A percentile compares a stretch with the other conserved stretches of the same genome.
phyloP scores from a whole-genome alignment of 2,113 vertebrate genomes.

The Corvus moneduloides region DNA sequence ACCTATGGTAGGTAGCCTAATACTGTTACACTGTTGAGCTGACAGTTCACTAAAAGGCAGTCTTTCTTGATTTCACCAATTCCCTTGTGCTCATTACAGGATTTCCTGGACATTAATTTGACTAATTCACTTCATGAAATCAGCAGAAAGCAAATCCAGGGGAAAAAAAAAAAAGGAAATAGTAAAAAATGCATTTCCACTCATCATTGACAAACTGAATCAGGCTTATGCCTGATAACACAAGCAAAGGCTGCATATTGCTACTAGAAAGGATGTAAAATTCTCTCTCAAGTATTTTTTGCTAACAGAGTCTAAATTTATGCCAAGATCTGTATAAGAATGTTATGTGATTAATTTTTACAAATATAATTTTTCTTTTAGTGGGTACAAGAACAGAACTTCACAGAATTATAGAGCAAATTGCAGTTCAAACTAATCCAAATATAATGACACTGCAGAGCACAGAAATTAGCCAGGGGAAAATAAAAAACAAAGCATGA shows the following conservation, averaged over 20 bases:
- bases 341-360: not conserved
- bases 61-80: not conserved
- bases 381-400: not conserved
- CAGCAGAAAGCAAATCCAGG: not conserved
- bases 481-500: not conserved
- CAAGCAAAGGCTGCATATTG: rapidly evolving
- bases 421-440: not conserved
- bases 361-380: not conserved
- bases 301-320: not conserved
- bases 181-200: not conserved
- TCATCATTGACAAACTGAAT: not conserved
- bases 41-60: not conserved
- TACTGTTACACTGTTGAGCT: not conserved
- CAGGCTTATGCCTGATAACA: rapidly evolving
- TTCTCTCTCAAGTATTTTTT: not conserved
- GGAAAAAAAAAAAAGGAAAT: rapidly evolving
- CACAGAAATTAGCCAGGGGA: not conserved
- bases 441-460: not conserved
- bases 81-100: not conserved
- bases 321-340: not conserved
- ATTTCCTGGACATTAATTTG: not conserved
- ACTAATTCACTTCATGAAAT: not conserved
- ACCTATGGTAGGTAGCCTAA: not conserved
- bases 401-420: not conserved
- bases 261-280: not conserved